These are phyloP conservation scores for Argopecten irradians DNA, from an alignment of 1,140 invertebrate species.

Conservation along the genomic window DNA sequence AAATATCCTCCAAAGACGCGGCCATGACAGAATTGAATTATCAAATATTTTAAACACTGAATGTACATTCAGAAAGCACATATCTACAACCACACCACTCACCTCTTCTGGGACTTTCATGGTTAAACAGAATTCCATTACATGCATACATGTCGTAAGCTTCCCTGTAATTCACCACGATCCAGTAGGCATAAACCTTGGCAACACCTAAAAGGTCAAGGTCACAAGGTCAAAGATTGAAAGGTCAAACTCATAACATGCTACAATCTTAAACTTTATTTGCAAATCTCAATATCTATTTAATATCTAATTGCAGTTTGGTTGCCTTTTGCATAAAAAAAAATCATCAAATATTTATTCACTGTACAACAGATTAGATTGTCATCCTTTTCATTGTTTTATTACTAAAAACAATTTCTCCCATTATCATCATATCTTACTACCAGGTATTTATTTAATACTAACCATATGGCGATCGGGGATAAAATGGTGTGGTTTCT, in stretches of 20 bases:
- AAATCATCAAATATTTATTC: not conserved
- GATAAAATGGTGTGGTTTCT: slow-evolving; percentile 99
- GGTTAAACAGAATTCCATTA: slow-evolving; percentile 99
- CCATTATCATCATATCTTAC: not conserved
- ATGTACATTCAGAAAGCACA: too few species aligned
- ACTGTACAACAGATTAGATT: not conserved
- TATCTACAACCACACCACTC: slow-evolving; percentile 19
- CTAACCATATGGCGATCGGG: slow-evolving; percentile 98
- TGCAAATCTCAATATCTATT: too few species aligned
- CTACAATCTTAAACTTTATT: not conserved
- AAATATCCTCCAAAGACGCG: too few species aligned
- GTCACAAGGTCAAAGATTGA: not conserved
- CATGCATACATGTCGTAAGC: slow-evolving; percentile 98
- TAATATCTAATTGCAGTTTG: too few species aligned
- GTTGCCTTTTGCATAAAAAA: not conserved
- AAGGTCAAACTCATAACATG: not conserved
- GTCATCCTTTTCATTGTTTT: not conserved
- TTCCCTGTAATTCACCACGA: slow-evolving; percentile 98
- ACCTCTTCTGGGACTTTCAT: slow-evolving; percentile 97
- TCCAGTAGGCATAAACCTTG: slow-evolving; percentile 99
- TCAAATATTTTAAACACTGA: too few species aligned
- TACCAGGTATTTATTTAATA: not conserved
- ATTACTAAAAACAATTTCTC: not conserved
- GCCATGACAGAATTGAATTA: too few species aligned
- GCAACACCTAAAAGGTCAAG: slow-evolving; percentile 87